Conservation (phyloP, 1,140 invertebrate genomes). For the Plutomurus gul region DNA sequence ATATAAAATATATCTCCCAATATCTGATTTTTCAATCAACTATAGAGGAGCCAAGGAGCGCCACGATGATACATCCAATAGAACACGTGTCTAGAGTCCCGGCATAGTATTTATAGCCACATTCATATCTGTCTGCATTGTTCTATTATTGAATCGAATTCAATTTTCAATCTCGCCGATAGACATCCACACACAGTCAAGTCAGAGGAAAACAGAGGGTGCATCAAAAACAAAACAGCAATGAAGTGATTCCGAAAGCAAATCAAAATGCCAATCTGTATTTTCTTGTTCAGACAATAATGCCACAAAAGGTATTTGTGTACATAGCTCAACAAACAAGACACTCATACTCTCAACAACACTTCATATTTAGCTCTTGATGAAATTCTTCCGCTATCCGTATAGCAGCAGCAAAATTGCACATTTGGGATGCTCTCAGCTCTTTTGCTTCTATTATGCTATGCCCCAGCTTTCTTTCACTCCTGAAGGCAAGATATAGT, state of each 20-base stretch:
- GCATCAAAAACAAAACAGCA: constrained; percentile 1
- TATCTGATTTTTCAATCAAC: too few relatives aligned
- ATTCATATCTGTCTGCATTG: not conserved
- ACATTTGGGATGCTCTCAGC: too few relatives aligned
- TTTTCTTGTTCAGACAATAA: not conserved
- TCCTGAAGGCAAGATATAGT: constrained; percentile 10
- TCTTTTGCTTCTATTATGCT: not conserved
- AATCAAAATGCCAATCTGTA: constrained; percentile 27
- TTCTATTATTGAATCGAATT: not conserved
- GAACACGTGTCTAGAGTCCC: too few relatives aligned
- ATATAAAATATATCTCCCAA: too few relatives aligned
- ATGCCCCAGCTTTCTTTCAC: not conserved
- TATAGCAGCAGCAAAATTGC: not conserved
- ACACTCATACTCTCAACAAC: constrained; percentile 2
- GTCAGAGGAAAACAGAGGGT: not conserved
- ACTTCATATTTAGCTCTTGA: constrained; percentile 25
- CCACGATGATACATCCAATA: too few relatives aligned
- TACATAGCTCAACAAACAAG: constrained; percentile 17
- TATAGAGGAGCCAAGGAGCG: too few relatives aligned
- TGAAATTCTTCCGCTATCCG: constrained; percentile 20
- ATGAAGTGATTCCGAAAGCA: constrained; percentile 5
- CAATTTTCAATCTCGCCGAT: not conserved
- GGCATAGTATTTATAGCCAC: too few relatives aligned
- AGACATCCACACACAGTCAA: not conserved
- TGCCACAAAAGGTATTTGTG: constrained; percentile 1